Percentiles rank a stretch among this genome's conserved stretches.
phyloP scores from a whole-genome alignment of 1,140 invertebrate species.

The Holcopasites calliopsidis region DNA sequence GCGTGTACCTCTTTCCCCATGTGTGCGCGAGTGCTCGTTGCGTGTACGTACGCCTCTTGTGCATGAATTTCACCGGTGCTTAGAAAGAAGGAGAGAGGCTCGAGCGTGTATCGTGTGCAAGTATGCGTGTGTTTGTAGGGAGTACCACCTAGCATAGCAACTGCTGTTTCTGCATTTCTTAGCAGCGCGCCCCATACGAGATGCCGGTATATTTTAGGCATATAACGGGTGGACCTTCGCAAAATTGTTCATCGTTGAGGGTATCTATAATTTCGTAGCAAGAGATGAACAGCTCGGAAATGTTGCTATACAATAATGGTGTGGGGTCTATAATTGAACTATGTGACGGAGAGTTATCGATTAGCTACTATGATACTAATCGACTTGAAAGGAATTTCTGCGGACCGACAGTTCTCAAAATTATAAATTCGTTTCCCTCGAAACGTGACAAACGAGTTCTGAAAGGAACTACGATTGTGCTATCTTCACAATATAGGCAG shows the following conservation, averaged over 20 bases:
- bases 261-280: not conserved
- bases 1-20: slow-evolving; percentile 17
- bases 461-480: not conserved
- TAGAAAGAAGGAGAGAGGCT: slow-evolving; percentile 40
- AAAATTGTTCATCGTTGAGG: no score
- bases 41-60: slow-evolving; percentile 10
- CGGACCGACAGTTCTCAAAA: no score
- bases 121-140: slow-evolving; percentile 62
- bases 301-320: no score
- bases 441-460: not conserved
- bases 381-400: no score
- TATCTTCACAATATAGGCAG: not conserved
- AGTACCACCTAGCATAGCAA: slow-evolving; percentile 78
- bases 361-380: no score
- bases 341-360: not conserved
- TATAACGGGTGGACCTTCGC: slow-evolving; percentile 73
- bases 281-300: no score
- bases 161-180: slow-evolving; percentile 79
- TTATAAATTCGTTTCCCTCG: not conserved
- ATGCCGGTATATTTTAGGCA: slow-evolving; percentile 72
- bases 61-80: slow-evolving; percentile 48
- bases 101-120: slow-evolving; percentile 28
- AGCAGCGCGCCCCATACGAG: slow-evolving; percentile 70
- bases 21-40: slow-evolving; percentile 37
- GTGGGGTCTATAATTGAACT: no score